Percentiles rank a stretch among this genome's conserved stretches.
These are phyloP conservation scores for Leptinotarsa lineolata DNA, from an alignment of 1,140 invertebrate species.

Conservation along the genomic window DNA sequence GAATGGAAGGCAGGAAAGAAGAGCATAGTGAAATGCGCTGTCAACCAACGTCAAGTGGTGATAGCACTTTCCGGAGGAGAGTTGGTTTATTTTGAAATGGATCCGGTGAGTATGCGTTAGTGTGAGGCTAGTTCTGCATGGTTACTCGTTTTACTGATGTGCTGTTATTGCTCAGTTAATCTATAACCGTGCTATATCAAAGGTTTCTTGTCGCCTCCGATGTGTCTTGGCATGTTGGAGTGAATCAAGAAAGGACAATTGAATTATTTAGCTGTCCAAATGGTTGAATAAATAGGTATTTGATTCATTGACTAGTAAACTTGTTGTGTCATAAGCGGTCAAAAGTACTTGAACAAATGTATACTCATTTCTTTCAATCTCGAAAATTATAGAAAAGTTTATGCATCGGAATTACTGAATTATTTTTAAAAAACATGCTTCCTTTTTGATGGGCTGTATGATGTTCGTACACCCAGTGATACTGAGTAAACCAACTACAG, in stretches of 20 bases:
- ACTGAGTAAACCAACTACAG: too few species aligned
- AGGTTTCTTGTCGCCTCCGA: slow-evolving; percentile 48
- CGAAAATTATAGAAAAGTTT: too few species aligned
- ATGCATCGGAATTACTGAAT: too few species aligned
- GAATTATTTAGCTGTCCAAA: neutral
- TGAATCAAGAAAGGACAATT: slow-evolving; percentile 47
- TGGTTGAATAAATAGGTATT: too few species aligned
- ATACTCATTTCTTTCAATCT: too few species aligned
- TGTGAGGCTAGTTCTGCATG: neutral
- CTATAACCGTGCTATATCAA: slow-evolving; percentile 42
- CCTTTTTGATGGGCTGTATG: too few species aligned
- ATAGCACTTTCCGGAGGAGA: slow-evolving; percentile 97
- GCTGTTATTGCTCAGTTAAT: slow-evolving; percentile 17
- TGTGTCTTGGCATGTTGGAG: slow-evolving; percentile 45
- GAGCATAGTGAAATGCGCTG: slow-evolving; percentile 95
- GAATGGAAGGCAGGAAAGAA: slow-evolving; percentile 99
- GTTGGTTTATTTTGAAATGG: slow-evolving; percentile 99
- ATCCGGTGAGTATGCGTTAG: slow-evolving; percentile 74
- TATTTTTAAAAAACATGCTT: too few species aligned
- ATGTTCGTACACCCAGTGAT: too few species aligned
- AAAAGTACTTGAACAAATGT: too few species aligned
- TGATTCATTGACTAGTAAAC: neutral
- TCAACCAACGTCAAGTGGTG: slow-evolving; percentile 98
- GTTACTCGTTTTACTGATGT: slow-evolving; percentile 17
- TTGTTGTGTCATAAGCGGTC: too few species aligned